These are phyloP conservation scores for Salmo trutta DNA, from an alignment of 2,797 vertebrate species.

Conservation along the genomic window DNA sequence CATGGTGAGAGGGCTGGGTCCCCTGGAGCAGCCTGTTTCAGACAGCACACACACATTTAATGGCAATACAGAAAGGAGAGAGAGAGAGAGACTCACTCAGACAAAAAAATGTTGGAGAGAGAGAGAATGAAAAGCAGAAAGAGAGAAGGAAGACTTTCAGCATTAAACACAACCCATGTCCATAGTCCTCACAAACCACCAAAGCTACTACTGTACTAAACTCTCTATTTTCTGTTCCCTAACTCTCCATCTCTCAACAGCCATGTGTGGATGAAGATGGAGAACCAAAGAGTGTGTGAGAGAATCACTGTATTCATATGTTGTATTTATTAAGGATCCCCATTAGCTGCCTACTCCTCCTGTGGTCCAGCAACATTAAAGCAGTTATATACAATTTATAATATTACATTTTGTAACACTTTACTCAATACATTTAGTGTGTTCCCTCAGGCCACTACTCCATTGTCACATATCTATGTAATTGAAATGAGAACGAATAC, in stretches of 20 bases:
- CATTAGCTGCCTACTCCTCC: no score
- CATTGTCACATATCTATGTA: no score
- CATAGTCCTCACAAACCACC: background rate
- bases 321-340: constrained; percentile 6
- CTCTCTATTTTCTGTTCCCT: constrained; percentile 17
- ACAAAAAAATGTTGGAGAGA: background rate
- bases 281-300: constrained; percentile 34
- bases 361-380: no score
- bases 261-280: constrained; percentile 37
- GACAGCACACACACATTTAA: constrained; percentile 34
- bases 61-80: background rate
- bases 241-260: constrained; percentile 27
- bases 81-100: background rate
- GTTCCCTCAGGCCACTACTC: no score
- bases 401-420: no score
- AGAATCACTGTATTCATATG: constrained; percentile 18
- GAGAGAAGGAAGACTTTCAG: constrained; percentile 10
- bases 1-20: constrained; percentile 97
- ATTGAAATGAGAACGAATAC: constrained; percentile 31
- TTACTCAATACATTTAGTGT: no score
- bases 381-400: no score
- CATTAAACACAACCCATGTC: constrained; percentile 7
- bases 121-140: constrained; percentile 18
- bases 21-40: constrained; percentile 90
- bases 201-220: background rate